Conservation (phyloP, 2,797 vertebrate genomes). For the Sebastes vulpes region DNA sequence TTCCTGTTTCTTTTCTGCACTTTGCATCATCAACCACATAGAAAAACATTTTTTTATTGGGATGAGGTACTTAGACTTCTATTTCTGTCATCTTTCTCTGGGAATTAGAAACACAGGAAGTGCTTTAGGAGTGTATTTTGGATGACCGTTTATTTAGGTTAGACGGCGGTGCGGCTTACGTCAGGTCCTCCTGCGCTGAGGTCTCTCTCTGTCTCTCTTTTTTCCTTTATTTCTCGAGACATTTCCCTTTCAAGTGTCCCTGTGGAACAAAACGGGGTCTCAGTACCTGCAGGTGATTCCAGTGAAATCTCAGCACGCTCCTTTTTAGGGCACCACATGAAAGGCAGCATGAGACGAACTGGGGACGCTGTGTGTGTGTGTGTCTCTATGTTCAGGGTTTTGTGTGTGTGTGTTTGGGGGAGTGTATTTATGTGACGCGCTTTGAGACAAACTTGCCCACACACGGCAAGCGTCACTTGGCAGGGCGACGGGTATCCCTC, state of each 20-base stretch:
- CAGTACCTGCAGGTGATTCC: slow-evolving; percentile 54
- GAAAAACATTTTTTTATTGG: slow-evolving; percentile 16
- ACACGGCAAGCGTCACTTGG: slow-evolving; percentile 51
- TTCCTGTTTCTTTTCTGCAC: background rate
- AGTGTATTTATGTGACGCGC: slow-evolving; percentile 24
- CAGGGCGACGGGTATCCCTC: slow-evolving; percentile 24
- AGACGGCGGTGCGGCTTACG: background rate
- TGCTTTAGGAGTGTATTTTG: slow-evolving; percentile 17
- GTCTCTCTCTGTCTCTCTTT: background rate
- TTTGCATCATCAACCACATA: background rate
- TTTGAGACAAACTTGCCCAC: slow-evolving; percentile 51
- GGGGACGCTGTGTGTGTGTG: slow-evolving; percentile 4
- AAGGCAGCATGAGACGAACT: slow-evolving; percentile 34
- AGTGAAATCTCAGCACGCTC: slow-evolving; percentile 35
- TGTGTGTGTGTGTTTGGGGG: background rate
- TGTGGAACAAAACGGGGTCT: slow-evolving; percentile 45
- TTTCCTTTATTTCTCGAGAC: slow-evolving; percentile 14
- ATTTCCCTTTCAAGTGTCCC: slow-evolving; percentile 53
- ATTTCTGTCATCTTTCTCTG: slow-evolving; percentile 1
- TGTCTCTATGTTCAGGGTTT: background rate
- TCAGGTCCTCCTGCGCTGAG: slow-evolving; percentile 13
- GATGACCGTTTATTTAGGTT: slow-evolving; percentile 23
- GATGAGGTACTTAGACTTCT: slow-evolving; percentile 14
- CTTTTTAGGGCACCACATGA: slow-evolving; percentile 57
- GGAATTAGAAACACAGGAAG: slow-evolving; percentile 31